Evolutionary conservation across 1,140 invertebrate species (phyloP).

Genomic region (Tetramorium simillimum): DNA sequence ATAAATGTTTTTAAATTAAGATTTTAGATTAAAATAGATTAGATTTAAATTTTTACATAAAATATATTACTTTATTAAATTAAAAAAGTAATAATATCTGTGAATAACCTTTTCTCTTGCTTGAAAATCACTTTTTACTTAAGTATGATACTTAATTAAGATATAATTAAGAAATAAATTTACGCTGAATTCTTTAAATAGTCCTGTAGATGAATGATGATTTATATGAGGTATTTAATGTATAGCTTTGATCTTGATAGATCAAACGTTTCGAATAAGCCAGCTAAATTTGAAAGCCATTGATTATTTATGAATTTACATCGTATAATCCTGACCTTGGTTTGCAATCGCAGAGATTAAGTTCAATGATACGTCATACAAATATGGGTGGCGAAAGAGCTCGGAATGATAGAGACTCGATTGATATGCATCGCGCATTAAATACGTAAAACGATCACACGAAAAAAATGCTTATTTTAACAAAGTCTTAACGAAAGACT

Average conservation of each 20-base stretch:
- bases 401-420: conserved; percentile 8
- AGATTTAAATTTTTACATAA: background rate
- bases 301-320: conserved; percentile 54
- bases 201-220: background rate
- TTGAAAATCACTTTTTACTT: background rate
- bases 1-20: background rate
- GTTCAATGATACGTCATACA: conserved; percentile 62
- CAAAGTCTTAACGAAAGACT: conserved; percentile 50
- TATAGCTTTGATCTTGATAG: background rate
- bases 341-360: conserved; percentile 53
- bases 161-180: background rate
- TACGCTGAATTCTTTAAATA: background rate
- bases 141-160: background rate
- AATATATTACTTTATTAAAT: conserved; percentile 18
- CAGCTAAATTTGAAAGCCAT: conserved; percentile 27
- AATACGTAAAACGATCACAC: background rate
- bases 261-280: background rate
- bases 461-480: background rate
- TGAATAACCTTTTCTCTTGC: background rate
- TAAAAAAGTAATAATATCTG: background rate
- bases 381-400: conserved; percentile 42
- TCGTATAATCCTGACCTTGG: conserved; percentile 40
- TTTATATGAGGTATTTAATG: background rate
- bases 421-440: background rate
- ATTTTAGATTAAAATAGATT: background rate